A percentile compares a stretch with the other conserved stretches of the same genome.
Evolutionary conservation across 1,140 invertebrate species (phyloP).

Genomic region (Drosophila insularis): DNA sequence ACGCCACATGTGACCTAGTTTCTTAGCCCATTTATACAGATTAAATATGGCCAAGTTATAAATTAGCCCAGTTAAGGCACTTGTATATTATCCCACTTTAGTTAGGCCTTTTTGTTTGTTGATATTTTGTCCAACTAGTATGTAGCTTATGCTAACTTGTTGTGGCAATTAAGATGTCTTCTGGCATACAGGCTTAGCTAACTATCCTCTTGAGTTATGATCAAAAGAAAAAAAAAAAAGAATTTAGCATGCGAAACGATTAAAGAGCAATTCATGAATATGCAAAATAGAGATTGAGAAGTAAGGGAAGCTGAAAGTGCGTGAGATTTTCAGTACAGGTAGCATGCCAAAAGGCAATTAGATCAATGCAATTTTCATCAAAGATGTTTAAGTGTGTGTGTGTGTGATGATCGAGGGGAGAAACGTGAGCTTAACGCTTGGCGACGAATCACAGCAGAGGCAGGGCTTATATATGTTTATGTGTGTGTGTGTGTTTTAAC

Average conservation of each 20-base stretch:
- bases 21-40: background rate
- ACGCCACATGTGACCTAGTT: constrained; percentile 13
- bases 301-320: constrained; percentile 35
- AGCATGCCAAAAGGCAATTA: constrained; percentile 71
- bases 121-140: background rate
- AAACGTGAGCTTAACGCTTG: background rate
- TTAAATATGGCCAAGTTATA: background rate
- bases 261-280: constrained; percentile 41
- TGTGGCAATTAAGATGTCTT: constrained; percentile 9
- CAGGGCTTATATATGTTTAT: constrained; percentile 26
- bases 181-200: background rate
- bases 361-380: constrained; percentile 59
- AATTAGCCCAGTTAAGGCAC: background rate
- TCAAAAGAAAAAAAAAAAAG: constrained; percentile 35
- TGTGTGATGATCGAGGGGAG: constrained; percentile 48
- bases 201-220: constrained; percentile 48
- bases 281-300: constrained; percentile 38
- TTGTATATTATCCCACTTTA: background rate
- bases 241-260: constrained; percentile 9
- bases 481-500: constrained; percentile 46
- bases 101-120: background rate
- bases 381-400: constrained; percentile 18
- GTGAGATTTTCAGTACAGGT: constrained; percentile 34
- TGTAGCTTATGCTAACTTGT: background rate
- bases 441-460: constrained; percentile 69